Conservation (phyloP, 2,797 vertebrate species). For the Diplodus sargus region DNA sequence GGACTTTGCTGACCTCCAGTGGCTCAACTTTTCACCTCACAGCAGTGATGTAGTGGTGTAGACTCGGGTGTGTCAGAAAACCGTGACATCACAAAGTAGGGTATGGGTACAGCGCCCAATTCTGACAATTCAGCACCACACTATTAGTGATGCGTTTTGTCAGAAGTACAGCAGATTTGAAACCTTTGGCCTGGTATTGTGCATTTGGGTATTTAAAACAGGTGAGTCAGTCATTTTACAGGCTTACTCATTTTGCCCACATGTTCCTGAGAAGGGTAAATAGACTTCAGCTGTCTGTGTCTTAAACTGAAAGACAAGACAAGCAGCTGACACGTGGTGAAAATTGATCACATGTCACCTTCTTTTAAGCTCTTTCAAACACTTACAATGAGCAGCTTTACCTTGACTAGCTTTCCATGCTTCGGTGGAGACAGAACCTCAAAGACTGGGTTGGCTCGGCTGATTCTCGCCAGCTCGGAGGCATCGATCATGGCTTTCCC, state of each 20-base stretch:
- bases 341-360: neutral
- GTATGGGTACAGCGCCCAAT: neutral
- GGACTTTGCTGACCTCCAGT: too few species aligned
- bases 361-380: neutral
- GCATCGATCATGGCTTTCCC: constrained; percentile 89
- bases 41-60: neutral
- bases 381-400: constrained; percentile 50
- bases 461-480: constrained; percentile 88
- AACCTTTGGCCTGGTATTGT: neutral
- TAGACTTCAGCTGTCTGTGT: neutral
- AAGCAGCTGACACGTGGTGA: neutral
- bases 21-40: neutral
- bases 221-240: neutral
- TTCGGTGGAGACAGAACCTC: constrained; percentile 87
- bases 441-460: constrained; percentile 88
- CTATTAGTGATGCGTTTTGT: neutral
- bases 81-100: neutral
- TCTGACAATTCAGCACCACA: neutral
- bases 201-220: neutral
- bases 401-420: constrained; percentile 88
- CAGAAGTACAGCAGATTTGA: neutral
- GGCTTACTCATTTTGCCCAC: neutral
- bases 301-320: neutral
- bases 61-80: neutral
- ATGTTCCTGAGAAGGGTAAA: neutral